phyloP scores from a whole-genome alignment of 2,113 vertebrate genomes.

The Pangasianodon hypophthalmus region DNA sequence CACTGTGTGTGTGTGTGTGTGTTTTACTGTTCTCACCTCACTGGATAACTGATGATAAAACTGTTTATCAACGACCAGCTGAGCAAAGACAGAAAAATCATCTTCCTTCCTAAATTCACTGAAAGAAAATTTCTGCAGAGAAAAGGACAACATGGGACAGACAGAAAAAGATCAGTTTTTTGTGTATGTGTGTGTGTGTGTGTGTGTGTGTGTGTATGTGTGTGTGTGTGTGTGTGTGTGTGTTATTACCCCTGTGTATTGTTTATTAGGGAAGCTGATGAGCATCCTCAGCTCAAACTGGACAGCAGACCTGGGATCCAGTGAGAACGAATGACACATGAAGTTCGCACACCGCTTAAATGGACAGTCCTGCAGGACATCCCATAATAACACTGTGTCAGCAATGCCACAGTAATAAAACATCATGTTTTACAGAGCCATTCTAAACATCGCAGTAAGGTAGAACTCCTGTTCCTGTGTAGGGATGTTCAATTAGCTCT shows the following conservation, averaged over 20 bases:
- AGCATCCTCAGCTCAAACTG: neutral
- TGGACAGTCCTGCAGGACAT: conserved; percentile 4
- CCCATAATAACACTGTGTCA: conserved; percentile 6
- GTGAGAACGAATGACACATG: neutral
- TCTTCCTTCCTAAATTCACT: conserved; percentile 5
- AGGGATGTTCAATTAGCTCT: neutral
- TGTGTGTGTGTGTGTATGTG: neutral
- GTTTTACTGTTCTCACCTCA: conserved; percentile 22
- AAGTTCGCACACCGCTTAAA: neutral
- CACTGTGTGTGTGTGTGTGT: too few species aligned
- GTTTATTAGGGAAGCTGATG: neutral
- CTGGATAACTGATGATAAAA: conserved; percentile 27
- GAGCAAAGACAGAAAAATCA: neutral
- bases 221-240: neutral
- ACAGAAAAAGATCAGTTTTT: neutral
- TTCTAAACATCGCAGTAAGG: neutral
- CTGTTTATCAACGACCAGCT: conserved; percentile 24
- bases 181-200: too few species aligned
- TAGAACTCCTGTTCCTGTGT: neutral
- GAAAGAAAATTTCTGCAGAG: conserved; percentile 30
- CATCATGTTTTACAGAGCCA: neutral
- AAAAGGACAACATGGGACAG: neutral
- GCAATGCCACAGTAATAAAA: neutral
- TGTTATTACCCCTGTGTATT: conserved; percentile 19
- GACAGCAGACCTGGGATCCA: neutral